These are phyloP conservation scores for Steinernema feltiae DNA, from an alignment of 1,140 invertebrate species.

Conservation along the genomic window DNA sequence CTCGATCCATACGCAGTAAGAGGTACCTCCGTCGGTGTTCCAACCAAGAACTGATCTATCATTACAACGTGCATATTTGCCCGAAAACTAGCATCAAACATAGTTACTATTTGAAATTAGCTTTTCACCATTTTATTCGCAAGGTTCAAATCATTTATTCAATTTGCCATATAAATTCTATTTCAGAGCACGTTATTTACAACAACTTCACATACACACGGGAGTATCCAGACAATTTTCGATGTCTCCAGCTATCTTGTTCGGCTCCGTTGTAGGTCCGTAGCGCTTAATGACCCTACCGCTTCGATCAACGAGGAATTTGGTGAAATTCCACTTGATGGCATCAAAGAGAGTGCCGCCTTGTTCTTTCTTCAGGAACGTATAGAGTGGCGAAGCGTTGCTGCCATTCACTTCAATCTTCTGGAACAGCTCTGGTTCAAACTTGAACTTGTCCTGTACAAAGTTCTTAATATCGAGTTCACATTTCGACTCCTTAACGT, in stretches of 20 bases:
- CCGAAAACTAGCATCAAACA: no score
- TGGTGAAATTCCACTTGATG: conserved; percentile 91
- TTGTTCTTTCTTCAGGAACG: conserved; percentile 60
- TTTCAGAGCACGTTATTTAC: no score
- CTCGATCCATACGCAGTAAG: no score
- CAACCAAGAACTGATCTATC: no score
- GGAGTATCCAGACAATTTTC: conserved; percentile 19
- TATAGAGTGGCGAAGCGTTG: conserved; percentile 43
- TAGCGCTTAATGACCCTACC: conserved; percentile 77
- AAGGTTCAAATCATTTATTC: no score
- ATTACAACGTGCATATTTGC: no score
- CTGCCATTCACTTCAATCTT: conserved; percentile 51
- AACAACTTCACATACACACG: no score
- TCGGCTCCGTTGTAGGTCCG: conserved; percentile 70
- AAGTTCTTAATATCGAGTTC: conserved; percentile 51
- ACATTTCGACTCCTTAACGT: conserved; percentile 44
- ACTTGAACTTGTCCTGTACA: conserved; percentile 57
- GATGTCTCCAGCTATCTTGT: conserved; percentile 35
- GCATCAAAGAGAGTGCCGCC: conserved; percentile 56
- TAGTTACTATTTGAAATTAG: no score
- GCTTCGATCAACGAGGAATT: conserved; percentile 81
- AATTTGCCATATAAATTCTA: no score
- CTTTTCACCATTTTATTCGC: no score
- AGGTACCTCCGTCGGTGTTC: no score
- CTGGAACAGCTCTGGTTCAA: conserved; percentile 49